Percentiles rank a stretch among this genome's conserved stretches.
Conservation (phyloP, 2,888 invertebrate genomes). For the Lasioglossum malachurum region DNA sequence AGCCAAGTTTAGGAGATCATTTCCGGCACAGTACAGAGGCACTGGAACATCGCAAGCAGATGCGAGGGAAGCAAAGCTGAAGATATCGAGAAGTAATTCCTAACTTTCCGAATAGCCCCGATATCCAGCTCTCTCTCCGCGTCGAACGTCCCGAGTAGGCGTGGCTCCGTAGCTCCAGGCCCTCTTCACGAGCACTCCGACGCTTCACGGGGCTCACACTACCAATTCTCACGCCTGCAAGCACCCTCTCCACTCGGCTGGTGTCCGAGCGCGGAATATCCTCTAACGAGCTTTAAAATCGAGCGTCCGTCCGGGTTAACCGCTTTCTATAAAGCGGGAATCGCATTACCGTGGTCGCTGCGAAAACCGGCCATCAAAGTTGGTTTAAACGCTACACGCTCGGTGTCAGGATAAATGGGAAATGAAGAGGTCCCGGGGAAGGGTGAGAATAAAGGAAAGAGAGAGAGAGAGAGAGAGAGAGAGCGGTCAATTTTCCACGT, state of each 20-base stretch:
- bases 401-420: conserved; percentile 13
- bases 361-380: conserved; percentile 1
- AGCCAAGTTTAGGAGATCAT: not conserved
- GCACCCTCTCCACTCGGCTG: not conserved
- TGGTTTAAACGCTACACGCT: not conserved
- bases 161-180: not conserved
- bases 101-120: not conserved
- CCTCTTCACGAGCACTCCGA: not conserved
- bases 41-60: no score
- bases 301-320: conserved; percentile 25
- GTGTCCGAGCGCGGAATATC: not conserved
- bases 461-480: no score
- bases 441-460: not conserved
- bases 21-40: no score
- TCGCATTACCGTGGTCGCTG: not conserved
- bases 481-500: conserved; percentile 9
- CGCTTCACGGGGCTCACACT: not conserved
- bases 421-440: conserved; percentile 22
- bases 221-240: not conserved
- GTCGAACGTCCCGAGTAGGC: not conserved
- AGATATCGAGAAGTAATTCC: not conserved
- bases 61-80: not conserved
- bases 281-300: conserved; percentile 14
- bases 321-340: conserved; percentile 18
- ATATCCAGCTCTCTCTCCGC: not conserved